A percentile compares a stretch with the other conserved stretches of the same genome.
phyloP scores from a whole-genome alignment of 2,888 invertebrate genomes.

The Eupithecia centaureata region DNA sequence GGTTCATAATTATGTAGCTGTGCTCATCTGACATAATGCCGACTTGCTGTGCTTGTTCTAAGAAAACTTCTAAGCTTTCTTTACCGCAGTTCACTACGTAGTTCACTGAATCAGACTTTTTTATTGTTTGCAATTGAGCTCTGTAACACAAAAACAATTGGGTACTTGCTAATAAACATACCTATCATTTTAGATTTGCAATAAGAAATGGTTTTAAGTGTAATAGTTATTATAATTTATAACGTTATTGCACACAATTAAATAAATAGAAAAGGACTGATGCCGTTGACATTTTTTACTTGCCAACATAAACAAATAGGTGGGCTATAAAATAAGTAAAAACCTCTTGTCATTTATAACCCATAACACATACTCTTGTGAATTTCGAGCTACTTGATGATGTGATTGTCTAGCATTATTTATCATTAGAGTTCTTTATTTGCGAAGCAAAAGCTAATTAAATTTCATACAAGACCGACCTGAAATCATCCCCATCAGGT shows the following conservation, averaged over 20 bases:
- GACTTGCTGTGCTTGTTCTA: conserved; percentile 91
- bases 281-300: no score
- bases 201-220: no score
- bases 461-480: conserved; percentile 59
- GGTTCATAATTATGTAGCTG: conserved; percentile 90
- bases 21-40: conserved; percentile 92
- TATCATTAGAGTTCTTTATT: not conserved
- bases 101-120: conserved; percentile 86
- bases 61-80: conserved; percentile 67
- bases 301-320: no score
- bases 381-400: no score
- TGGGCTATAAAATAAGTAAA: no score
- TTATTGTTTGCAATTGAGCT: conserved; percentile 87
- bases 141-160: conserved; percentile 59
- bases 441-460: not conserved
- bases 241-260: no score
- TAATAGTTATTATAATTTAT: no score
- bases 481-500: conserved; percentile 86
- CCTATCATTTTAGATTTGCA: no score
- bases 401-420: no score
- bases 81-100: conserved; percentile 90
- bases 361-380: no score
- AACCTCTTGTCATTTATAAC: no score
- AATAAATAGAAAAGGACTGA: no score
- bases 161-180: not conserved